Base-by-base conservation (phyloP, 2,113 vertebrate genomes). In the Perccottus glenii region DNA sequence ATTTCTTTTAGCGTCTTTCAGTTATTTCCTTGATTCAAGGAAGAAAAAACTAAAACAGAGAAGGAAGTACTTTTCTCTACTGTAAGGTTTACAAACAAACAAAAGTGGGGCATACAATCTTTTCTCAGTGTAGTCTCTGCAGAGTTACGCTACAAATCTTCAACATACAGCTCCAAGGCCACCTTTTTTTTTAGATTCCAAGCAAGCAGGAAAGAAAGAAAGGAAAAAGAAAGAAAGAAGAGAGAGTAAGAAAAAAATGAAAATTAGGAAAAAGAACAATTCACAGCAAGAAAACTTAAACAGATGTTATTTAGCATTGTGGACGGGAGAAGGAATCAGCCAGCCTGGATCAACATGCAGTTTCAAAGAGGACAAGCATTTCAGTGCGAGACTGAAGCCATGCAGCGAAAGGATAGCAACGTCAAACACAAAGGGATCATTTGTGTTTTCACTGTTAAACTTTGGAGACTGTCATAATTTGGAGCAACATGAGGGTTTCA, bases 21-120 rank as follows among this genome's bases (percentile, higher is more conserved):
- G 92, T 89, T 87, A 90, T 92, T 92, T 98, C 96, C 96, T 98
- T 98, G 96, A 99, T 98, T 99, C 96, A 99, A 99, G 97, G 97
- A 97, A 96, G 68, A 85, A 85, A 86, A n/a, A 87, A 70, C 19
- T 36, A 61, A 86, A 87, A 85, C 51, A 93, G 91, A 89, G 92
- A 93, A 80, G 89, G 94, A 90, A 85, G 89, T 92, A 92, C 60
- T 80, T 85, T 83, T 86, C 77, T 85, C 75, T 75, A 82, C 60
- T 79, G 87, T 92, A 92, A 90, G 82, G 87, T 90, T 86, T 70
- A 3, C 4, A 65, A 50, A 36, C 12, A 19, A 40, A 42, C 67
- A 27, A 43, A 43, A 45, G n/a, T 80, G 79, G 81, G 78, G 82
- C 88, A 82, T 85, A 93, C 87, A 91, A 90, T 90, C 90, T 75